Evolutionary conservation across 2,888 invertebrate species (phyloP), one percentile per base, ranked within the genome.

Genomic region (Oligia latruncula): DNA sequence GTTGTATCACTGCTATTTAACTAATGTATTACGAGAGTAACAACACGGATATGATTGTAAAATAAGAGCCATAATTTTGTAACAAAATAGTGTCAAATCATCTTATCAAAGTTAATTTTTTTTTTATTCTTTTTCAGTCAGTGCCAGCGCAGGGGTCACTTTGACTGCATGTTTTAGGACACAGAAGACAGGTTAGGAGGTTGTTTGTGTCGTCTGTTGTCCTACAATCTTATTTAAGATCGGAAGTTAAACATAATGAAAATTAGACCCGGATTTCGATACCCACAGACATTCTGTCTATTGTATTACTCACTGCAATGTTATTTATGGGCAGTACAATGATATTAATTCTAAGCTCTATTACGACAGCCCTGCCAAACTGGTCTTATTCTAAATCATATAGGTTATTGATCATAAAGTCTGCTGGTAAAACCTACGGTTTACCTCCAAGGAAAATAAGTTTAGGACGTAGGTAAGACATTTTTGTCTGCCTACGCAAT

Each of bases 211-310:
- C 29, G 8, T 29, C 8, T 35, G 6, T 35, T 65, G 11, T 40
- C 11, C 5, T 0, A 20, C 40, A 23, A 11, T 11, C 1, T 4
- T 40, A 65, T 17, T 35, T 40, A 23, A 11, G 65, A 40, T 65
- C 65, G 40, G 11, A 40, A 65, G 11, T 65, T 40, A 8, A 65
- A 20, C 65, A 20, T 35, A 20, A 65, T 66, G 55, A 65, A 52
- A 82, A 71, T 68, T 58, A 71, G 55, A 88, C 77, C 88, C 86
- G 81, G 89, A 87, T 85, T 78, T 79, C 49, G 49, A 85, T 77
- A 77, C 60, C 77, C 55, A 78, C 76, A 81, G 82, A 82, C 83
- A 76, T 78, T 71, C 67, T 75, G 80, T 75, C 77, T 85, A 80
- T 85, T 85, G 79, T 77, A 77, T 73, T 81, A 73, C 58, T 72